phyloP scores from a whole-genome alignment of 2,888 invertebrate genomes.

The Clostera curtula region DNA sequence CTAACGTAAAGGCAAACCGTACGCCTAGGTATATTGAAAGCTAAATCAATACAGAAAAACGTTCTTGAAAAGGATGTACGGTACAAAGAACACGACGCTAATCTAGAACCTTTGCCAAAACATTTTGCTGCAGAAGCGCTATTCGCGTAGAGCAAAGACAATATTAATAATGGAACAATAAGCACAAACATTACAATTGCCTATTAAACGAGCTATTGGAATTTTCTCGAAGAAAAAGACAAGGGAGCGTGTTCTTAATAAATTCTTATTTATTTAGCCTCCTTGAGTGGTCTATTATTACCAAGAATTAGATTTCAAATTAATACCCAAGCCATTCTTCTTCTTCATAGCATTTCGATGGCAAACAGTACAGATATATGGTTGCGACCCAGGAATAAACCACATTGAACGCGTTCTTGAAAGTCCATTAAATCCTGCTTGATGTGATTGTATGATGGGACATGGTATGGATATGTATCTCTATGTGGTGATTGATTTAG shows the following conservation, averaged over 20 bases:
- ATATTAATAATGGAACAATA: constrained; percentile 29
- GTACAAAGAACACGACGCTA: constrained; percentile 32
- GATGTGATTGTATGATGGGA: no score
- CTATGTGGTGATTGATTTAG: no score
- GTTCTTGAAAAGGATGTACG: constrained; percentile 19
- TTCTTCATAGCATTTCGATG: no score
- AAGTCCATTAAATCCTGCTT: no score
- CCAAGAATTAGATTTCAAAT: no score
- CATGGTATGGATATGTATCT: no score
- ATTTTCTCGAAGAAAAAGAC: constrained; percentile 9
- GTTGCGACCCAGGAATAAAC: no score
- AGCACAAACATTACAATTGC: constrained; percentile 17
- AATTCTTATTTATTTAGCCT: constrained; percentile 9
- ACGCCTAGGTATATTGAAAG: constrained; percentile 17
- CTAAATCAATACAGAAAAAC: constrained; percentile 21
- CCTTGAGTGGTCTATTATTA: no score
- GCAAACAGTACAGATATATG: no score
- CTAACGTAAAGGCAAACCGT: no score
- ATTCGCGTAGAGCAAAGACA: constrained; percentile 27
- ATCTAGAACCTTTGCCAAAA: constrained; percentile 36
- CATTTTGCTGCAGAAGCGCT: constrained; percentile 26
- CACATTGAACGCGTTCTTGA: no score
- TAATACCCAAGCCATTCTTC: no score
- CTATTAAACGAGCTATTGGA: constrained; percentile 16
- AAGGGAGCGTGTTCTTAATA: constrained; percentile 6